Evolutionary conservation across 2,797 vertebrate genomes (phyloP).

Genomic region (Huso huso): DNA sequence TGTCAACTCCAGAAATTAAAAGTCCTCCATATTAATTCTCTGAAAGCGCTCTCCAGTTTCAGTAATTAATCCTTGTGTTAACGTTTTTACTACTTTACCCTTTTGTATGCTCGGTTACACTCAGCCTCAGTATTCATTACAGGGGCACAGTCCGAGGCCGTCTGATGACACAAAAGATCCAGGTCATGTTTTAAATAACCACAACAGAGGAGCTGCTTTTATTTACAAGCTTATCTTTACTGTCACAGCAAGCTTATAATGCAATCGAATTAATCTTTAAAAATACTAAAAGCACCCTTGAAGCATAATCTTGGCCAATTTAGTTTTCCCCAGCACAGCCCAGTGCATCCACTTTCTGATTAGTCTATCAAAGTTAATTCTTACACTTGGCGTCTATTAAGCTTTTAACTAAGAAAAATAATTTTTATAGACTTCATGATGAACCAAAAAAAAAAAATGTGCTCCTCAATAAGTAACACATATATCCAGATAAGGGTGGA

Average conservation of each 20-base stretch:
- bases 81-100: slow-evolving; percentile 50
- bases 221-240: no score
- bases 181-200: background rate
- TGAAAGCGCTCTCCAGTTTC: slow-evolving; percentile 34
- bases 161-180: background rate
- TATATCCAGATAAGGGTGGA: background rate
- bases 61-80: slow-evolving; percentile 48
- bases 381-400: background rate
- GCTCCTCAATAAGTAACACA: background rate
- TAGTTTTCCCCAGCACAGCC: background rate
- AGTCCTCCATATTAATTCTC: slow-evolving; percentile 24
- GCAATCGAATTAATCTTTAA: no score
- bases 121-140: slow-evolving; percentile 28
- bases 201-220: background rate
- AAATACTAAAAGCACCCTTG: background rate
- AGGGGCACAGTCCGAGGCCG: slow-evolving; percentile 11
- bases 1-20: slow-evolving; percentile 37
- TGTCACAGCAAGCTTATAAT: background rate
- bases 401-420: background rate
- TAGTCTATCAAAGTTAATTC: background rate
- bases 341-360: background rate
- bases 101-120: slow-evolving; percentile 40
- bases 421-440: no score
- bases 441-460: background rate
- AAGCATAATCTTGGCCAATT: background rate